phyloP scores from a whole-genome alignment of 2,113 vertebrate genomes.

The Mesoclemmys tuberculata region DNA sequence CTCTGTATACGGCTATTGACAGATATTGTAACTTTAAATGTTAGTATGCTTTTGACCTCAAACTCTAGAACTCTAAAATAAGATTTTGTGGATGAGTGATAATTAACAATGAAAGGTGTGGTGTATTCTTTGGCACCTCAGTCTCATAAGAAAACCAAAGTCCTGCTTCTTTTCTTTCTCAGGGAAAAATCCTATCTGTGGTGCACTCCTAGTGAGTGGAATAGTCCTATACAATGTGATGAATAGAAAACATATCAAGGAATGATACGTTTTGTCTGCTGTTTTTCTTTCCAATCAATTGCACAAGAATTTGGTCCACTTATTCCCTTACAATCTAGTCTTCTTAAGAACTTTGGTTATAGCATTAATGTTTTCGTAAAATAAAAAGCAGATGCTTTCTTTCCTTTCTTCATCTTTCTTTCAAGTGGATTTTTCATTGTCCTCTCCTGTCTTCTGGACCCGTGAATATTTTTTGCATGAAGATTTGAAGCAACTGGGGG shows the following conservation, averaged over 20 bases:
- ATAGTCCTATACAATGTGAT: constrained; percentile 48
- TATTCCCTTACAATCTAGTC: constrained; percentile 72
- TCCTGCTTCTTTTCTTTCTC: constrained; percentile 54
- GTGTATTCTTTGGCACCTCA: constrained; percentile 76
- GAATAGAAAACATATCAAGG: constrained; percentile 56
- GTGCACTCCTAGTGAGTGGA: constrained; percentile 49
- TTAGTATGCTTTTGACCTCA: constrained; percentile 58
- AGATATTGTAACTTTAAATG: constrained; percentile 56
- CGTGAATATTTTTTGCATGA: constrained; percentile 96
- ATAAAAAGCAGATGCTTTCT: constrained; percentile 46
- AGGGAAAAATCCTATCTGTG: background rate
- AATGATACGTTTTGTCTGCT: constrained; percentile 37
- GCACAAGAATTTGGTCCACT: constrained; percentile 78
- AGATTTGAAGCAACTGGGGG: constrained; percentile 94
- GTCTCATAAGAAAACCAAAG: constrained; percentile 61
- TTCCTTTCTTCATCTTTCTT: constrained; percentile 7
- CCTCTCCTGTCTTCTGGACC: constrained; percentile 89
- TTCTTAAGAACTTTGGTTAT: constrained; percentile 79
- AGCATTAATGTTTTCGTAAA: constrained; percentile 65
- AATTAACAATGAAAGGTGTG: constrained; percentile 30
- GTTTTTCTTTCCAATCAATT: constrained; percentile 57
- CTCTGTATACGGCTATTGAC: background rate
- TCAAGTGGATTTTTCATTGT: constrained; percentile 85
- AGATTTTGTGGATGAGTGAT: constrained; percentile 50
- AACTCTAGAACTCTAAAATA: constrained; percentile 53